These are phyloP conservation scores for Diarsia rubi DNA, from an alignment of 2,888 invertebrate species.

Conservation along the genomic window DNA sequence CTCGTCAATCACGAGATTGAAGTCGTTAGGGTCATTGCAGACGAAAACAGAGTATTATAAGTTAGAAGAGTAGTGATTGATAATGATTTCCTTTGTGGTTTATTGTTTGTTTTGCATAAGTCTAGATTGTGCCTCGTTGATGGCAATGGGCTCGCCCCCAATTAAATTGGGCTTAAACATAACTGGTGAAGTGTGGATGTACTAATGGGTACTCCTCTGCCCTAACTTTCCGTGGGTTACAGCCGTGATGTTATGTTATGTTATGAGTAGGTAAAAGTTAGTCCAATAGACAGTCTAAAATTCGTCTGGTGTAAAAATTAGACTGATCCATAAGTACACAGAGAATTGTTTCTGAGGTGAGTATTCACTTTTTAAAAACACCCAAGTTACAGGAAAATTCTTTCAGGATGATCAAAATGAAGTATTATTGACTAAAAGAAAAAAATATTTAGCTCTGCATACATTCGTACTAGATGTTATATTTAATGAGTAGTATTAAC, in stretches of 20 bases:
- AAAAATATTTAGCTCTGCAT: neutral
- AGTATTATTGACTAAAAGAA: neutral
- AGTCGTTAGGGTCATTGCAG: constrained; percentile 21
- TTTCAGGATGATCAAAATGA: neutral
- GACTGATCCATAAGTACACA: neutral
- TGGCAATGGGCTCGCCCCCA: too few species aligned
- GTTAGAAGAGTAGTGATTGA: constrained; percentile 25
- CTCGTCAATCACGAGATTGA: constrained; percentile 22
- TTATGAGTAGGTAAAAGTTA: too few species aligned
- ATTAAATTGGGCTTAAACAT: too few species aligned
- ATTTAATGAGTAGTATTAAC: neutral
- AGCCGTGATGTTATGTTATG: too few species aligned
- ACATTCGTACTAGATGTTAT: neutral
- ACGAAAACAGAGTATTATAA: too few species aligned
- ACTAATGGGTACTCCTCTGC: too few species aligned
- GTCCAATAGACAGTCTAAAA: neutral
- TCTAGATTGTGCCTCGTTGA: too few species aligned
- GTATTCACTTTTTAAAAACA: neutral
- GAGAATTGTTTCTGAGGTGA: neutral
- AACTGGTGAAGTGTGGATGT: too few species aligned
- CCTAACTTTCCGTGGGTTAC: too few species aligned
- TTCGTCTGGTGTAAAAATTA: neutral
- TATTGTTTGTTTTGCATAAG: neutral
- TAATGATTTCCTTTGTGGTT: neutral
- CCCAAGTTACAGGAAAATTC: neutral